Conservation (phyloP, 2,113 vertebrate genomes). For the Zeus faber region DNA sequence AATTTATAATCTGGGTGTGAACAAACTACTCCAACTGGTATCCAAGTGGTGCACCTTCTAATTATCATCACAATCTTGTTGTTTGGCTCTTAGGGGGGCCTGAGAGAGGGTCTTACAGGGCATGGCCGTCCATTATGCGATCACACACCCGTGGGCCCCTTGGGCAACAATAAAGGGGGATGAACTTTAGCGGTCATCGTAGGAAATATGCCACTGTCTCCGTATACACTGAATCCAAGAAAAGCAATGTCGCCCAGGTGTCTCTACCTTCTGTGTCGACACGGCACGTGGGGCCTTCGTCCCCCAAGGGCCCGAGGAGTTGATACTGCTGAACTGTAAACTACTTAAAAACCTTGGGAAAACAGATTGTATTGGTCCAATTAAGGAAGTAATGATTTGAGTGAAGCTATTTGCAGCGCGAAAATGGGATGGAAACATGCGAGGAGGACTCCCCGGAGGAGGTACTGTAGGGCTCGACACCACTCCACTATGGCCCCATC, state of each 20-base stretch:
- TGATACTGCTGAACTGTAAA: constrained; percentile 64
- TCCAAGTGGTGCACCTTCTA: constrained; percentile 46
- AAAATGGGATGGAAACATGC: constrained; percentile 40
- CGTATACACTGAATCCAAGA: constrained; percentile 19
- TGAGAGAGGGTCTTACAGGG: constrained; percentile 31
- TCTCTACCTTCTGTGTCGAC: too few species aligned
- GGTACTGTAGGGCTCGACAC: constrained; percentile 9
- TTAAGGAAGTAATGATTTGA: constrained; percentile 68
- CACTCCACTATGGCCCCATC: constrained; percentile 20
- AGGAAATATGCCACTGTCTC: constrained; percentile 4
- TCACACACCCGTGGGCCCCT: neutral
- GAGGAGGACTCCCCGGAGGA: constrained; percentile 50
- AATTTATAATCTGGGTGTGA: constrained; percentile 32
- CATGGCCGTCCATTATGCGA: constrained; percentile 27
- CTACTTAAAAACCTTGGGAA: constrained; percentile 59
- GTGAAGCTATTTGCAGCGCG: constrained; percentile 56
- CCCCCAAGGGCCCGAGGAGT: constrained; percentile 40
- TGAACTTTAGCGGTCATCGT: constrained; percentile 6
- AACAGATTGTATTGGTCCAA: constrained; percentile 57
- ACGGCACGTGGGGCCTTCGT: too few species aligned
- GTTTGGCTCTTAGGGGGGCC: constrained; percentile 33
- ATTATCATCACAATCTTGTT: constrained; percentile 43
- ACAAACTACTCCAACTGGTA: too few species aligned
- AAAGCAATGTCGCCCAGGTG: neutral
- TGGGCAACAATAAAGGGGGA: neutral